phyloP scores from a whole-genome alignment of 2,113 vertebrate genomes.

The Phylloscopus trochilus region DNA sequence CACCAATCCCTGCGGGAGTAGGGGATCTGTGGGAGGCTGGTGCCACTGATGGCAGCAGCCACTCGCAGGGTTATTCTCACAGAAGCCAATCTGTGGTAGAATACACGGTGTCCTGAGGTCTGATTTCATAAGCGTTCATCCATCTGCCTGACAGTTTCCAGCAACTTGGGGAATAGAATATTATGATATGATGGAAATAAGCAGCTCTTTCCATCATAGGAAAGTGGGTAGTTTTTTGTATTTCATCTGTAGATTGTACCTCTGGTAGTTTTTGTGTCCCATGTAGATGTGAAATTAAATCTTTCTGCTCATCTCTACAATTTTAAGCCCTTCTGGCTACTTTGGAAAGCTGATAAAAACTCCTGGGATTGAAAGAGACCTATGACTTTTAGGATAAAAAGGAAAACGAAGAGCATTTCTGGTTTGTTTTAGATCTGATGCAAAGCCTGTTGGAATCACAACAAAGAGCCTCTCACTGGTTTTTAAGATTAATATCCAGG shows the following conservation, averaged over 20 bases:
- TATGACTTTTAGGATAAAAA: not conserved
- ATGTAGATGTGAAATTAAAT: not conserved
- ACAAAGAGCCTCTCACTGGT: constrained; percentile 1
- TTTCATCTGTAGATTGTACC: not conserved
- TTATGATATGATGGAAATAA: constrained; percentile 28
- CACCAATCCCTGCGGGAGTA: not conserved
- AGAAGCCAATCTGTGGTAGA: constrained; percentile 28
- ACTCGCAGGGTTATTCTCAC: constrained; percentile 32
- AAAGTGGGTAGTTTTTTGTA: not conserved
- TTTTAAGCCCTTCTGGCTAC: not conserved
- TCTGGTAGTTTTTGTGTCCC: not conserved
- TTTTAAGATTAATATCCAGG: not conserved
- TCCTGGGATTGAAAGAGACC: not conserved
- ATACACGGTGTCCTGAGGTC: constrained; percentile 28
- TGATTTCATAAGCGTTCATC: constrained; percentile 16
- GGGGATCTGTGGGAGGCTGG: constrained; percentile 5
- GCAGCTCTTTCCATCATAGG: not conserved
- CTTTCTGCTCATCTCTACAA: not conserved
- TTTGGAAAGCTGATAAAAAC: constrained; percentile 20
- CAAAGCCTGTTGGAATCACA: constrained; percentile 31
- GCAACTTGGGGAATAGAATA: not conserved
- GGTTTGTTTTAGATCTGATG: not conserved
- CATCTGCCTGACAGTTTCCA: constrained; percentile 49
- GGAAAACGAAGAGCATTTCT: not conserved
- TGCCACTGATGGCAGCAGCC: constrained; percentile 1